Conservation (phyloP, 2,888 invertebrate species). For the Encarsia formosa region DNA sequence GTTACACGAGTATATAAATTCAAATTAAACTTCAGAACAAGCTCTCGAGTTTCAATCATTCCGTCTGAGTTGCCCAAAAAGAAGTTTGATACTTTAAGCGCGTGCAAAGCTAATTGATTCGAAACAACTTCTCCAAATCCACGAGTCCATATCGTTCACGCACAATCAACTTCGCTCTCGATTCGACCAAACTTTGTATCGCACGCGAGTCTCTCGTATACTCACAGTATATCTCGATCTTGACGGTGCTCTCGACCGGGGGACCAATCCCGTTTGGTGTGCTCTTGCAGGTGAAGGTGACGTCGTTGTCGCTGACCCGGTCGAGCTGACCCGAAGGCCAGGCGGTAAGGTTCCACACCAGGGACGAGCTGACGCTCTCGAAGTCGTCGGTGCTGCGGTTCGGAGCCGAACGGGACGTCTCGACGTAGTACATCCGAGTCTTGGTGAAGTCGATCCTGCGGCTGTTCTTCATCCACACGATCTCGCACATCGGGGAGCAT, state of each 20-base stretch:
- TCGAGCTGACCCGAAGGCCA: constrained; percentile 78
- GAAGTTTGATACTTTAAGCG: no score
- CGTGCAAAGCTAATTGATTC: no score
- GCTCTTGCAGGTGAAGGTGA: constrained; percentile 77
- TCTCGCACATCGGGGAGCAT: constrained; percentile 80
- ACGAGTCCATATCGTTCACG: no score
- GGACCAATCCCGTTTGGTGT: constrained; percentile 72
- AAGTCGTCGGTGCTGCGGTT: constrained; percentile 81
- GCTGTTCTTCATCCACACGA: constrained; percentile 81
- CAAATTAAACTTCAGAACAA: no score
- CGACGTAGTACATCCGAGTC: constrained; percentile 65
- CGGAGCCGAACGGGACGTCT: constrained; percentile 64
- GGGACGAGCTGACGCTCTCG: constrained; percentile 80
- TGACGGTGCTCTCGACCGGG: constrained; percentile 77
- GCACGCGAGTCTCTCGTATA: no score
- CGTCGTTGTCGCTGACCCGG: constrained; percentile 64
- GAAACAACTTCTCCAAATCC: no score
- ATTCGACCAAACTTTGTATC: no score
- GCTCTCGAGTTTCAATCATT: no score
- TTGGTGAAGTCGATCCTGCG: constrained; percentile 60
- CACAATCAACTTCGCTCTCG: no score
- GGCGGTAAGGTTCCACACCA: constrained; percentile 83
- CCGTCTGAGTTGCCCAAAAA: no score
- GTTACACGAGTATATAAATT: no score
- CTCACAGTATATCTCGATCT: constrained; percentile 88